Percentiles rank a stretch among this genome's conserved stretches.
Evolutionary conservation across 2,797 vertebrate genomes (phyloP).

Genomic region (Gobionotothen gibberifrons): DNA sequence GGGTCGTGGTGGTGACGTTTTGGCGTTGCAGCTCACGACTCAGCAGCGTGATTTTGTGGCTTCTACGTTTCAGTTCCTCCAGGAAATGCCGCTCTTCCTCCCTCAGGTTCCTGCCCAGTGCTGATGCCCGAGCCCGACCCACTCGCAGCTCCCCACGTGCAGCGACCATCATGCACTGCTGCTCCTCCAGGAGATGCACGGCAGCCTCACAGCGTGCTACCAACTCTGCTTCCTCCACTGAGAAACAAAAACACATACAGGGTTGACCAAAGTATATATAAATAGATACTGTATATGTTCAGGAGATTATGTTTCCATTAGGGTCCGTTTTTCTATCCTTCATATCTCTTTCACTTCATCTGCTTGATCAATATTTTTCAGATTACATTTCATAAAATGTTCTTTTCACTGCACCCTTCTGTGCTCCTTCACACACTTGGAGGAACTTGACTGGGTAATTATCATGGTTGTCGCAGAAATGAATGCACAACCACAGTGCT

Average conservation of each 20-base stretch:
- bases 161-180: conserved; percentile 84
- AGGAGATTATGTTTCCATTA: not conserved
- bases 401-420: not conserved
- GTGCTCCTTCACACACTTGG: not conserved
- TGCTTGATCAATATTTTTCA: not conserved
- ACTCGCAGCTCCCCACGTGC: conserved; percentile 88
- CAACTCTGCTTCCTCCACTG: conserved; percentile 84
- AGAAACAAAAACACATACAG: conserved; percentile 30
- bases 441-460: too few species aligned
- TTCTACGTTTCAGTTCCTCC: conserved; percentile 93
- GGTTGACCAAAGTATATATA: not conserved
- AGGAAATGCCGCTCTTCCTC: conserved; percentile 92
- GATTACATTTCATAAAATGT: not conserved
- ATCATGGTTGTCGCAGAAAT: too few species aligned
- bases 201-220: conserved; percentile 85
- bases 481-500: too few species aligned
- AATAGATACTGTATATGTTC: not conserved
- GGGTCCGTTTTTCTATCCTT: not conserved
- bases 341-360: not conserved
- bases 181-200: conserved; percentile 88
- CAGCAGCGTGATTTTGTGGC: conserved; percentile 92
- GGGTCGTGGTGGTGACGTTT: conserved; percentile 88
- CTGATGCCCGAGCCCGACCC: conserved; percentile 87
- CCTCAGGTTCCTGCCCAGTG: conserved; percentile 89
- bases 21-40: conserved; percentile 92